A percentile compares a stretch with the other conserved stretches of the same genome.
Evolutionary conservation across 2,113 vertebrate genomes (phyloP).

Genomic region (Shinisaurus crocodilurus): DNA sequence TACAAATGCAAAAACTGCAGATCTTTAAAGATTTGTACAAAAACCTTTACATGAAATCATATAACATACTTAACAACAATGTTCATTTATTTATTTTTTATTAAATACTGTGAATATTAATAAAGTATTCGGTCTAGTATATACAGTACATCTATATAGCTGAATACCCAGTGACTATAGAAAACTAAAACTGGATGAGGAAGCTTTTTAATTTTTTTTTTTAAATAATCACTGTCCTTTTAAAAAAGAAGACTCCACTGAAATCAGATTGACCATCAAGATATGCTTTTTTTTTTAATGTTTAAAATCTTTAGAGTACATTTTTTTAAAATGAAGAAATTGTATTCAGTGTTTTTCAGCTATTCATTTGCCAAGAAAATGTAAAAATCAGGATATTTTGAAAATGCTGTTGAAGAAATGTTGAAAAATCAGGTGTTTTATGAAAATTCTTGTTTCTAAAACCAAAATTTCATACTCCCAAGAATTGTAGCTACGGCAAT

Average conservation of each 20-base stretch:
- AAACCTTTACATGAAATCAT: conserved; percentile 86
- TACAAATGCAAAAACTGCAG: conserved; percentile 83
- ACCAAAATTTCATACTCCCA: conserved; percentile 53
- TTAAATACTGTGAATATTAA: conserved; percentile 88
- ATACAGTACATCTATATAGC: conserved; percentile 78
- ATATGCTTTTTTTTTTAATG: conserved; percentile 70
- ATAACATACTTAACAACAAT: conserved; percentile 83
- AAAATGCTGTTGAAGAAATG: conserved; percentile 68
- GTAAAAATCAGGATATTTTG: conserved; percentile 65
- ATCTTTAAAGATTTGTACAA: conserved; percentile 83
- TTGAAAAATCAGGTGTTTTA: conserved; percentile 50
- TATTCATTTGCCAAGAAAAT: conserved; percentile 69
- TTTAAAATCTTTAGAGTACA: conserved; percentile 72
- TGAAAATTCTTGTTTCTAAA: conserved; percentile 54
- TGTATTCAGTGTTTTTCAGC: conserved; percentile 70
- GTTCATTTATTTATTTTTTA: conserved; percentile 75
- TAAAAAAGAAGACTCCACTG: conserved; percentile 65
- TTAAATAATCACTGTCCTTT: conserved; percentile 63
- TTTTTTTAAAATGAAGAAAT: conserved; percentile 69
- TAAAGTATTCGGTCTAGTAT: conserved; percentile 82
- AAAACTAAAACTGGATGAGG: conserved; percentile 72
- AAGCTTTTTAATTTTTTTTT: conserved; percentile 64
- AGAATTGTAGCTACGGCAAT: conserved; percentile 53
- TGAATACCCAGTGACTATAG: conserved; percentile 66
- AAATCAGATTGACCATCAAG: conserved; percentile 74